Conservation (phyloP, 2,888 invertebrate genomes). For the Noctua janthina region DNA sequence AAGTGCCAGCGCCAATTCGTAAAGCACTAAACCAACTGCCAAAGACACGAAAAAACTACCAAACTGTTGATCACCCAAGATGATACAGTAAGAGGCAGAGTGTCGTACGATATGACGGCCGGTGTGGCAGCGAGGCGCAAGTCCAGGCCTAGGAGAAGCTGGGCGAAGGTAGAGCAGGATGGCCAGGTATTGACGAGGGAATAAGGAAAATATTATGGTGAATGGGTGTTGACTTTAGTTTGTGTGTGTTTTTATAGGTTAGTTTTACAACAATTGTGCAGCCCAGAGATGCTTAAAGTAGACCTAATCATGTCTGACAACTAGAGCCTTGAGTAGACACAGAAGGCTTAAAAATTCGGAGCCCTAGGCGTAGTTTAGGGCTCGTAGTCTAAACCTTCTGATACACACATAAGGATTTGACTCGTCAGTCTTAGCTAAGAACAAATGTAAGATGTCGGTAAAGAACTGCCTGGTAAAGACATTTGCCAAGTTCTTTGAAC, state of each 20-base stretch:
- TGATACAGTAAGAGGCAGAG: slow-evolving; percentile 50
- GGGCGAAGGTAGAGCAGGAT: slow-evolving; percentile 86
- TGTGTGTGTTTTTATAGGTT: slow-evolving; percentile 6
- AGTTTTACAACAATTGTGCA: background rate
- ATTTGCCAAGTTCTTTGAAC: background rate
- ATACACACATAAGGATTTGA: background rate
- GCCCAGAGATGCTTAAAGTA: background rate
- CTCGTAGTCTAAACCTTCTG: background rate
- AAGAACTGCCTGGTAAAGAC: background rate
- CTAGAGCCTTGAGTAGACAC: background rate
- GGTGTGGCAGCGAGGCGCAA: slow-evolving; percentile 85
- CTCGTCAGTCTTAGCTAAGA: background rate
- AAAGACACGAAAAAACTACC: background rate
- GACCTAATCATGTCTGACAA: background rate
- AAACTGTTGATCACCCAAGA: slow-evolving; percentile 40
- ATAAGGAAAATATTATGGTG: slow-evolving; percentile 30
- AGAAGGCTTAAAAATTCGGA: background rate
- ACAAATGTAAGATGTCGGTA: background rate
- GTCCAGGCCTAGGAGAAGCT: slow-evolving; percentile 80
- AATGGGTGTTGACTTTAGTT: slow-evolving; percentile 34
- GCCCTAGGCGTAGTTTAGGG: background rate
- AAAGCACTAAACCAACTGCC: background rate
- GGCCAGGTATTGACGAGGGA: slow-evolving; percentile 78
- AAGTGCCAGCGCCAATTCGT: background rate
- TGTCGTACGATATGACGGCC: slow-evolving; percentile 81